Evolutionary conservation across 2,888 invertebrate genomes (phyloP), one percentile per base, ranked within the genome.

Genomic region (Archips crataeganus): DNA sequence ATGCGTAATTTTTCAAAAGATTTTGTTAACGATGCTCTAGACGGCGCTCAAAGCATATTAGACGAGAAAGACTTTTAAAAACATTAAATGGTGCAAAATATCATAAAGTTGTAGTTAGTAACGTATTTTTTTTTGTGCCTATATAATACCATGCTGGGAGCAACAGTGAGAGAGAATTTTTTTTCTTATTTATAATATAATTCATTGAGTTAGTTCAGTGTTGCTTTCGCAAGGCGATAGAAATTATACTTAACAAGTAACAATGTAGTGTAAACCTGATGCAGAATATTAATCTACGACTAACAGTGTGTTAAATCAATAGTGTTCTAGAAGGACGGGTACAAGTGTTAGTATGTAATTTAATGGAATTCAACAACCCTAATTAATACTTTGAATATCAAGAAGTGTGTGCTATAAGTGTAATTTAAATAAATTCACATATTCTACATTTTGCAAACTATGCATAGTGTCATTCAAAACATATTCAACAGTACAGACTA

Each of bases 401-500:
- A 9, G 9, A 61, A 54, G 23, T n/a, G 13, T 54, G 71, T 62
- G 61, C 45, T n/a, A 32, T 32, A 32, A 32, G 57, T 57, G 57
- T 32, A 11, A 57, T 57, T 67, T 47, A 23, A 62, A 5, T 68
- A 23, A 57, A 2, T 67, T 59, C 51, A 49, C 15, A 15, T 59
- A 64, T 49, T 59, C 59, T 65, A 47, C 13, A 1, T 42, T 49
- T 65, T 68, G 51, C 72, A 62, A 67, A 67, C 61, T 59, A 68
- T 69, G 73, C 73, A 57, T 62, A 63, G 57, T 68, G 68, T 39
- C 39, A 5, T 68, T 13, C 15, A 67, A 67, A 63, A 54, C 49
- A 61, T 60, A 63, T 42, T 15, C 42, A 62, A 61, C 59, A 34
- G 54, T 57, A 73, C 59, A 54, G 76, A 76, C 73, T 80, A 76